phyloP scores from a whole-genome alignment of 2,797 vertebrate genomes.

The Gallirallus australis region DNA sequence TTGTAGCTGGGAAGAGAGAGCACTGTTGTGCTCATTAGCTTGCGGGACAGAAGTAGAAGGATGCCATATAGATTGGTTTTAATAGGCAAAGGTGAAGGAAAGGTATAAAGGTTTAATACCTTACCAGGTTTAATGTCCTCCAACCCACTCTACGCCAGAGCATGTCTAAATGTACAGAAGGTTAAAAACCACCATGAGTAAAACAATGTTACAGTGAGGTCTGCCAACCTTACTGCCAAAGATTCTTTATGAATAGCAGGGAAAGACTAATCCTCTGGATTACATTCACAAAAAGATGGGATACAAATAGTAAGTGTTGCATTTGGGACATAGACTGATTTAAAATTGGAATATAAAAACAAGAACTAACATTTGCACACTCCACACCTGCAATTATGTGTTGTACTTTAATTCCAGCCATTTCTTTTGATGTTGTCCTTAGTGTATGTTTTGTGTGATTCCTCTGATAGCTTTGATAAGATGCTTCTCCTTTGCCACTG shows the following conservation, averaged over 20 bases:
- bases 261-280: not conserved
- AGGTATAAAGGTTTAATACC: not conserved
- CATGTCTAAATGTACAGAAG: not conserved
- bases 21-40: not conserved
- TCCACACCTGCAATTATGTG: not conserved
- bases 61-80: not conserved
- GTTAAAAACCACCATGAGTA: not conserved
- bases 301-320: not conserved
- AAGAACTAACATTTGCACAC: not conserved
- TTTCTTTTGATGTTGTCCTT: conserved; percentile 78
- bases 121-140: not conserved
- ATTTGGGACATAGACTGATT: not conserved
- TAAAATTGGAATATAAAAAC: not conserved
- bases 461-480: conserved; percentile 83
- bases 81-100: not conserved
- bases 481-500: not conserved
- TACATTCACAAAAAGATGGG: not conserved
- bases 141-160: not conserved
- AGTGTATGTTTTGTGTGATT: conserved; percentile 84
- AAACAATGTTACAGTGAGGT: not conserved
- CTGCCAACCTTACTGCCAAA: not conserved
- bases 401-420: conserved; percentile 63
- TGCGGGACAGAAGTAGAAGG: not conserved
- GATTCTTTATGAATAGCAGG: not conserved
- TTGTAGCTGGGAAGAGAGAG: not conserved